Percentiles rank a stretch among this genome's conserved stretches.
These are phyloP conservation scores for Odontomyia ornata DNA, from an alignment of 2,888 invertebrate genomes.

Conservation along the genomic window DNA sequence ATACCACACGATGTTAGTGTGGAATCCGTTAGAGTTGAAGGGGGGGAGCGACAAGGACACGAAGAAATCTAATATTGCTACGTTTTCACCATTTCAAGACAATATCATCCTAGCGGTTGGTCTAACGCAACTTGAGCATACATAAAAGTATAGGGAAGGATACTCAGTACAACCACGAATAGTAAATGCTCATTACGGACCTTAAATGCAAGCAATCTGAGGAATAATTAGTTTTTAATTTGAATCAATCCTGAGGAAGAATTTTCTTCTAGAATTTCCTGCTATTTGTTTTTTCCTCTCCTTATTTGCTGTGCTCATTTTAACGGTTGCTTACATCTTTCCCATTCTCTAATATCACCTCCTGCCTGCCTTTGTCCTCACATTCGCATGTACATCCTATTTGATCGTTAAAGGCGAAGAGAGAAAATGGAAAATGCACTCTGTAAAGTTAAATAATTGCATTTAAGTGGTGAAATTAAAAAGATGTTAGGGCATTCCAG, in stretches of 20 bases:
- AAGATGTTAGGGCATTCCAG: not conserved
- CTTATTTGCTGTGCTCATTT: not conserved
- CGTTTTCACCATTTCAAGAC: slow-evolving; percentile 20
- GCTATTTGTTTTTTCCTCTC: slow-evolving; percentile 8
- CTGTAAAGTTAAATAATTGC: slow-evolving; percentile 20
- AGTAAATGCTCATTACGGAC: slow-evolving; percentile 34
- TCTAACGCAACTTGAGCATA: not conserved
- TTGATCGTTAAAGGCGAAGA: not conserved
- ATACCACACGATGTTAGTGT: slow-evolving; percentile 14
- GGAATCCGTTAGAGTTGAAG: not conserved
- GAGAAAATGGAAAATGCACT: too few species aligned
- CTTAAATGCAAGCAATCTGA: slow-evolving; percentile 47
- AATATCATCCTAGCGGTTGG: not conserved
- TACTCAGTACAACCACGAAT: not conserved
- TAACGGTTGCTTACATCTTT: not conserved
- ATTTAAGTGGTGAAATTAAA: slow-evolving; percentile 30
- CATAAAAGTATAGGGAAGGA: not conserved
- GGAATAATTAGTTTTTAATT: slow-evolving; percentile 50
- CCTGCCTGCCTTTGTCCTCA: too few species aligned
- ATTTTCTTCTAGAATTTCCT: slow-evolving; percentile 17
- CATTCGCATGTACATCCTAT: not conserved
- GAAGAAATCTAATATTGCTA: slow-evolving; percentile 24
- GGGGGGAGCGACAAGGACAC: not conserved
- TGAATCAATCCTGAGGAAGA: slow-evolving; percentile 45
- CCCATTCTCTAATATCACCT: not conserved